Evolutionary conservation across 2,888 invertebrate genomes (phyloP), one percentile per base, ranked within the genome.

Genomic region (Folsomia manolachei): DNA sequence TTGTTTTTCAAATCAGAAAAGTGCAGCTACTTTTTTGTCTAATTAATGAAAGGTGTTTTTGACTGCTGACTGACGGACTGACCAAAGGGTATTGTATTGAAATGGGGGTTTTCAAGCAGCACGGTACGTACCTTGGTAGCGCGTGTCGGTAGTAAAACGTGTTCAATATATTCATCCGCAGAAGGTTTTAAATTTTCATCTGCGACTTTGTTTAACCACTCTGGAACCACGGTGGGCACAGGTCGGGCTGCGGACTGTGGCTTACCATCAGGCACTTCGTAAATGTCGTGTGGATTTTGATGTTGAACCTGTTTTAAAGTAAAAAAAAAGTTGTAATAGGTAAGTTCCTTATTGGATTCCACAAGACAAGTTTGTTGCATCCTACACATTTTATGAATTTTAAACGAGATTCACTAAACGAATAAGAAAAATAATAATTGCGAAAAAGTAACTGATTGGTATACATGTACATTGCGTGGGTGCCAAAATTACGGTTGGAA

Each of bases 181-280:
- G 76, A 76, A 60, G 80, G 80, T 70, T 80, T 79, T 24, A 73
- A 67, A 60, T 79, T 80, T 69, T 80, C 79, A 60, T 77, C 76
- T 27, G 75, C 71, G 53, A 79, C 79, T 76, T 78, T 80, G 53
- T 76, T 77, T 14, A 80, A 67, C 80, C 80, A 80, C 27, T 78
- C 74, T 60, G 80, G 80, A 27, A 80, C 77, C 21, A 77, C 70
- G 26, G 76, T 79, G 65, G 79, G 78, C 24, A 77, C 71, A 56
- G 78, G 79, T 52, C 76, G 74, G 19, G 78, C 65, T n/a, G n/a
- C n/a, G n/a, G n/a, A n/a, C 25, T 27, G 69, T 27, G 80, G 80
- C 69, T 80, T 80, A 62, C 80, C 80, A 63, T 80, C 80, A 62
- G 80, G 80, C 60, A 80, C 73, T 66, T 80, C 80, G 39, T 80